A percentile compares a stretch with the other conserved stretches of the same genome.
Conservation (phyloP, 2,113 vertebrate species). For the Odontophorus gujanensis region DNA sequence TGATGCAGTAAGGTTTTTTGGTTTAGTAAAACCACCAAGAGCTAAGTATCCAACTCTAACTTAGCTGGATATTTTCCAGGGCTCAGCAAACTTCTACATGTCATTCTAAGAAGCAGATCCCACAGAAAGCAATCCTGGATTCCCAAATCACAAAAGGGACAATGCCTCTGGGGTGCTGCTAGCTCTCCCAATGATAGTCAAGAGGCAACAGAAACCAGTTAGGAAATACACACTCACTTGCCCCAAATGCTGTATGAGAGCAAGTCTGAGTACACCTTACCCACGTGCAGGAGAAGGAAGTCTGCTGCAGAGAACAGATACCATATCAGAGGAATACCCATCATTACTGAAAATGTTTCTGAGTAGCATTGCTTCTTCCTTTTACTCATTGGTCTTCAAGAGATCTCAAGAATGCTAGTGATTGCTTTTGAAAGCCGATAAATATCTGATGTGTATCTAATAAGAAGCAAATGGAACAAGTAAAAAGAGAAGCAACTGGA, state of each 20-base stretch:
- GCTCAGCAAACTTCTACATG: background rate
- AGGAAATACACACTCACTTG: background rate
- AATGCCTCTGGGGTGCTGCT: background rate
- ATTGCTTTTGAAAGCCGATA: background rate
- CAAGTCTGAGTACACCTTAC: background rate
- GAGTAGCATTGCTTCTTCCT: background rate
- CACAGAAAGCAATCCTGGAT: background rate
- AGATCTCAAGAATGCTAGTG: background rate
- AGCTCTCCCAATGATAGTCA: background rate
- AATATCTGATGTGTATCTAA: background rate
- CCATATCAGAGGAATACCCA: background rate
- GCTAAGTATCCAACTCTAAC: background rate
- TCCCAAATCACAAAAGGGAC: background rate
- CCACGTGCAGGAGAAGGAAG: background rate
- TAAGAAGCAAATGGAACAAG: background rate
- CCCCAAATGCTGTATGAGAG: background rate
- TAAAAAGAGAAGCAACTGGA: background rate
- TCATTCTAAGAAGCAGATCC: background rate
- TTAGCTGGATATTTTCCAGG: background rate
- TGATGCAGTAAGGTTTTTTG: accelerated
- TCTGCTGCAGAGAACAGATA: background rate
- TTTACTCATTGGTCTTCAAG: background rate
- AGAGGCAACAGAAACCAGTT: background rate
- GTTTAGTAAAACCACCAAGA: background rate
- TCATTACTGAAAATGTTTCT: background rate